Conservation (phyloP, 1,140 invertebrate species). For the Aphaenogaster floridana region DNA sequence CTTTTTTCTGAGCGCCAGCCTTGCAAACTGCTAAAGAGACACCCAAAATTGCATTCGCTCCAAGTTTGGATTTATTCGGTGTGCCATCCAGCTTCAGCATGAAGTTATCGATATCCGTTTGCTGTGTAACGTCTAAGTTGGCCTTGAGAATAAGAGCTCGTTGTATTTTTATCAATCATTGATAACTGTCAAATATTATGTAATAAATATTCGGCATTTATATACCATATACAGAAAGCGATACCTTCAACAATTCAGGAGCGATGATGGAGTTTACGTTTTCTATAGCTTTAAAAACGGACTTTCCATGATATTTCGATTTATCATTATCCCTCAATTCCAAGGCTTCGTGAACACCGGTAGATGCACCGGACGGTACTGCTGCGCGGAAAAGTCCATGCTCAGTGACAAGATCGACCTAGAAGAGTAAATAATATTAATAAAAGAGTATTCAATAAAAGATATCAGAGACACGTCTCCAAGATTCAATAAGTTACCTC, state of each 20-base stretch:
- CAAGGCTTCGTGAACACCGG: conserved; percentile 98
- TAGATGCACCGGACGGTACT: conserved; percentile 99
- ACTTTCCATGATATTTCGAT: conserved; percentile 97
- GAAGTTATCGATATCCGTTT: conserved; percentile 97
- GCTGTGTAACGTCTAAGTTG: conserved; percentile 95
- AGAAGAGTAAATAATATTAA: conserved; percentile 56
- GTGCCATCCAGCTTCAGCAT: conserved; percentile 98
- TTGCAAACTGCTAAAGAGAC: conserved; percentile 98
- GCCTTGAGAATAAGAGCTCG: conserved; percentile 74
- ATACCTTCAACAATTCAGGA: conserved; percentile 93
- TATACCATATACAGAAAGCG: background rate
- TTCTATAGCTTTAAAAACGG: conserved; percentile 96
- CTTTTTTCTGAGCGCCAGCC: conserved; percentile 98
- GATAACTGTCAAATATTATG: background rate
- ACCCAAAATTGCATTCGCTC: conserved; percentile 99
- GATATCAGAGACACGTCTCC: background rate
- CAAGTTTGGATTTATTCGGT: conserved; percentile 98
- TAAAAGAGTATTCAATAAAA: conserved; percentile 67
- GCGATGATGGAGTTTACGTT: conserved; percentile 96
- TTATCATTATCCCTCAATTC: conserved; percentile 98
- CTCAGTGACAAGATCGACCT: conserved; percentile 89
- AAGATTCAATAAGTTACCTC: conserved; percentile 89
- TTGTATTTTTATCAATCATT: background rate
- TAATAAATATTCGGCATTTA: background rate
- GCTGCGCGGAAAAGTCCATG: conserved; percentile 97